These are phyloP conservation scores for Ditylenchus dipsaci DNA, from an alignment of 1,140 invertebrate genomes.

Conservation along the genomic window DNA sequence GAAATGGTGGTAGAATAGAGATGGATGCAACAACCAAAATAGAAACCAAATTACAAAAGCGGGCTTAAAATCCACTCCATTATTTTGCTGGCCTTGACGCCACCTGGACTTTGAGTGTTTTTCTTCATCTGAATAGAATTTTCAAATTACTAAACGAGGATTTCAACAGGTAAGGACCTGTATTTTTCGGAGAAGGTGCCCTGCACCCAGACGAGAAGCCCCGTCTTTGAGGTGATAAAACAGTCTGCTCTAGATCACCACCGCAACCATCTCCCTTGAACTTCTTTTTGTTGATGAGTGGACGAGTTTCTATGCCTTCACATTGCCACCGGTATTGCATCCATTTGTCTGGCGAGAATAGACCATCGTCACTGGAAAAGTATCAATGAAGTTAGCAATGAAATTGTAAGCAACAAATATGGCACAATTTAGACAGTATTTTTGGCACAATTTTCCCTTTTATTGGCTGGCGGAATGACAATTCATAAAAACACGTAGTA, in stretches of 20 bases:
- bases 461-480: too few species aligned
- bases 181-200: constrained; percentile 22
- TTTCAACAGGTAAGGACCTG: constrained; percentile 3
- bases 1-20: not conserved
- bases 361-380: constrained; percentile 22
- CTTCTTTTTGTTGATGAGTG: constrained; percentile 5
- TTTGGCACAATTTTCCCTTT: too few species aligned
- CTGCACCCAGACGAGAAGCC: constrained; percentile 21
- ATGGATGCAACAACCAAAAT: not conserved
- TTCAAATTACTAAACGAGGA: not conserved
- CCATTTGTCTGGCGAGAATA: constrained; percentile 35
- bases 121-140: constrained; percentile 16
- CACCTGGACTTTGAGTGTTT: constrained; percentile 1
- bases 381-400: too few species aligned
- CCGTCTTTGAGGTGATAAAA: constrained; percentile 20
- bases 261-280: not conserved
- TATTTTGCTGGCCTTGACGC: constrained; percentile 7
- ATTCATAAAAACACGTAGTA: too few species aligned
- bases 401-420: too few species aligned
- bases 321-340: constrained; percentile 27
- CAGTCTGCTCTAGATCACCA: constrained; percentile 3
- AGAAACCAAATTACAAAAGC: constrained; percentile 15
- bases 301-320: constrained; percentile 31
- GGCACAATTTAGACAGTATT: too few species aligned
- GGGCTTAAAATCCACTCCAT: constrained; percentile 14